Conservation (phyloP, 2,888 invertebrate genomes). For the Andrena minutula region DNA sequence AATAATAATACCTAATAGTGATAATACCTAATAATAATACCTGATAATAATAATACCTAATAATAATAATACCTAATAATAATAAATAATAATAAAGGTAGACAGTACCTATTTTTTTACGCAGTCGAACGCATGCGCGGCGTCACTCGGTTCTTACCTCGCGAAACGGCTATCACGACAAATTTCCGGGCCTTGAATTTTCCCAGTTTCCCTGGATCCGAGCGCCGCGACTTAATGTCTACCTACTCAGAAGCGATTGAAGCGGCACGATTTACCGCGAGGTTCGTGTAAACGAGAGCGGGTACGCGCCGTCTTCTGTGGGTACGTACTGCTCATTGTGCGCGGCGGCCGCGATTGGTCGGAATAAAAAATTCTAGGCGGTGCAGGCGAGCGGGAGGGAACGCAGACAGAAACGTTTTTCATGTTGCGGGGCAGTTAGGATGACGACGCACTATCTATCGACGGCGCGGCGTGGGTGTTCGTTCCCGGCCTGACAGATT, state of each 20-base stretch:
- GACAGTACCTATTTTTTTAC: too few species aligned
- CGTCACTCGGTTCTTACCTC: too few species aligned
- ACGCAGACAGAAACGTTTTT: conserved; percentile 40
- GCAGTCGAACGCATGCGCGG: too few species aligned
- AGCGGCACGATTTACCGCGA: conserved; percentile 2
- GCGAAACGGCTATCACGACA: too few species aligned
- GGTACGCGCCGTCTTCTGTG: conserved; percentile 21
- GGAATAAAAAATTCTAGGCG: conserved; percentile 46
- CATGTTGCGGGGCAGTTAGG: conserved; percentile 38
- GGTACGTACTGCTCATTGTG: background rate
- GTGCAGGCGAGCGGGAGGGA: conserved; percentile 20
- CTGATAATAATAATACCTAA: too few species aligned
- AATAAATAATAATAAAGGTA: too few species aligned
- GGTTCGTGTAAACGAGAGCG: conserved; percentile 34
- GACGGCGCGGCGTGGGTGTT: conserved; percentile 80
- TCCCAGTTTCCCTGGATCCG: background rate
- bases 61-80: too few species aligned
- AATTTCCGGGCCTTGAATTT: background rate
- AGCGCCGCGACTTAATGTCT: background rate
- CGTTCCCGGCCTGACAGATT: conserved; percentile 77
- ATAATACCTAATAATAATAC: too few species aligned
- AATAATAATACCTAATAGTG: too few species aligned
- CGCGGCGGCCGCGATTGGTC: conserved; percentile 42
- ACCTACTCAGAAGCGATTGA: background rate
- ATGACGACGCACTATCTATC: conserved; percentile 71